A percentile compares a stretch with the other conserved stretches of the same genome.
Conservation (phyloP, 2,113 vertebrate genomes). For the Xyrauchen texanus region DNA sequence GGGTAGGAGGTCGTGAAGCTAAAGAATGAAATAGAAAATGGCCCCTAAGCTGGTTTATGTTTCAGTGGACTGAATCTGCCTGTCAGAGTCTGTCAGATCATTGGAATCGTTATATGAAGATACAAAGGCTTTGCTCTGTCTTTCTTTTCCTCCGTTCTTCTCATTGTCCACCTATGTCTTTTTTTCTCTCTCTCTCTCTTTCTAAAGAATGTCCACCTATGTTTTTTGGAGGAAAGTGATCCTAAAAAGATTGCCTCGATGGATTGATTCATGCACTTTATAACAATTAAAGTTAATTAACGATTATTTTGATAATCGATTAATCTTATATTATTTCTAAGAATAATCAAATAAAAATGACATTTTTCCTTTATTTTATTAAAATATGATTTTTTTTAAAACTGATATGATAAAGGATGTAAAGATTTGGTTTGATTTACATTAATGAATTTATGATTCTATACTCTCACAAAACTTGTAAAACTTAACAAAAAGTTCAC, state of each 20-base stretch:
- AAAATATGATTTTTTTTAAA: no score
- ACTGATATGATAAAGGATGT: no score
- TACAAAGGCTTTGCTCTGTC: conserved; percentile 44
- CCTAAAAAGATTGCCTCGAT: background rate
- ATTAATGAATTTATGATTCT: no score
- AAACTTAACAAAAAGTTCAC: no score
- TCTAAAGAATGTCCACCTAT: no score
- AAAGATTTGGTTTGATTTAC: no score
- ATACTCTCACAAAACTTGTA: no score
- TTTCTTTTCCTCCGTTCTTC: background rate
- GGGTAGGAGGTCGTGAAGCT: conserved; percentile 45
- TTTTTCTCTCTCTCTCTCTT: conserved; percentile 9
- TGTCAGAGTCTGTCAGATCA: conserved; percentile 52
- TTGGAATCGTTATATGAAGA: conserved; percentile 40
- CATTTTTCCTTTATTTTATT: no score
- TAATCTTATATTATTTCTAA: no score
- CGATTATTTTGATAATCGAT: no score
- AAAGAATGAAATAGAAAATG: conserved; percentile 54
- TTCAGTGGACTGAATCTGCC: conserved; percentile 45
- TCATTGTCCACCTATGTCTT: no score
- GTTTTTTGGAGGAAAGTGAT: background rate
- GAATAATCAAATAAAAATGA: no score
- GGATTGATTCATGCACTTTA: background rate
- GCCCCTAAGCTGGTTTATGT: conserved; percentile 55
- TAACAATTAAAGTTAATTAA: conserved; percentile 1